Base-by-base conservation (phyloP, 2,797 vertebrate genomes). In the Ataeniobius toweri region DNA sequence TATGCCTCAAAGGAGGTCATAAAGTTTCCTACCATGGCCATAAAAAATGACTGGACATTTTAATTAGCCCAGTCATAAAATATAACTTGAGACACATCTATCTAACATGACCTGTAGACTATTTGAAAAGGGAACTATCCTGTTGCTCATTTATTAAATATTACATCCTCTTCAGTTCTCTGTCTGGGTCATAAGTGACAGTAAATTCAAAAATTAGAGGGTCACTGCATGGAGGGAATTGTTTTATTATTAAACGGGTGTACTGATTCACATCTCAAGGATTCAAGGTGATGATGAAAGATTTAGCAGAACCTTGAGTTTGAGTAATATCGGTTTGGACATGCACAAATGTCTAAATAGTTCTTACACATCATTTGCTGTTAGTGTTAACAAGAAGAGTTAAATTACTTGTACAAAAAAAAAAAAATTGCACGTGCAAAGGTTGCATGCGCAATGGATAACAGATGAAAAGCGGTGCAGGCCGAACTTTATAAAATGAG, bases 21-120 rank as follows among this genome's bases (percentile, higher is more conserved):
- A 86, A 91, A 91, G 74, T 73, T 39, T 75, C 79, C 87, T 77
- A 82, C 53, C 78, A 91, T 41, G 68, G 80, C 79, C 73, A 82
- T 89, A 81, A 87, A 92, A 89, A 82, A 89, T 77, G 79, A 90
- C 84, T 81, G 85, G 87, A 84, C 80, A 86, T 84, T 91, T 89
- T 88, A 92, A 92, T 93, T 93, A 93, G 79, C 79, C 75, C 68
- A 88, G 81, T 91, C 88, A 86, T 91, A 89, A 93, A 92, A 81
- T 75, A 83, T 84, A 61, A 86, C 89, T 80, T 75, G 73, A 85
- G 82, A 83, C 79, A 80, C 80, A 85, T 88, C 86, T 78, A 83
- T 90, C 86, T 68, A 86, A 87, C 80, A 80, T 83, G 89, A 86
- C 83, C 91, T 75, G 71, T 24, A 83, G 82, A 84, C 79, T 80